phyloP scores from a whole-genome alignment of 2,113 vertebrate genomes.

The Cebus imitator region DNA sequence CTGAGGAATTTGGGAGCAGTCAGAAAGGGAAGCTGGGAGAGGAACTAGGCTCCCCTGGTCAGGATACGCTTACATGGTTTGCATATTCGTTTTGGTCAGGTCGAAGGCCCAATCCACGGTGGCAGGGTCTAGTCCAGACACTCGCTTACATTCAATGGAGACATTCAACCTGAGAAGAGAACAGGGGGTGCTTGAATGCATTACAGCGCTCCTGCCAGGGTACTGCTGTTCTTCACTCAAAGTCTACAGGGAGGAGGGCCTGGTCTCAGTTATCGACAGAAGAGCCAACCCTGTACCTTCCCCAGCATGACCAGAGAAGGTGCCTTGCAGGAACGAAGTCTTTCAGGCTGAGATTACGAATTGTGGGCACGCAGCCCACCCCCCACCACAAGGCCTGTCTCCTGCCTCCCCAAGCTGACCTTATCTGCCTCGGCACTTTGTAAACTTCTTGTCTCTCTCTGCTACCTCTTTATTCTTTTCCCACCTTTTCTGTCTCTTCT shows the following conservation, averaged over 20 bases:
- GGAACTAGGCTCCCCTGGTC: neutral
- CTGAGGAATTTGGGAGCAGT: slow-evolving; percentile 74
- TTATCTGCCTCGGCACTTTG: neutral
- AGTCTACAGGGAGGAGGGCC: accelerated
- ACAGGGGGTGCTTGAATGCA: neutral
- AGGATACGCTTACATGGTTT: slow-evolving; percentile 88
- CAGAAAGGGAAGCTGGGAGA: neutral
- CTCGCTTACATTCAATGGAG: slow-evolving; percentile 93
- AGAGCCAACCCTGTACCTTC: neutral
- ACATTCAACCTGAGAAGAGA: slow-evolving; percentile 87
- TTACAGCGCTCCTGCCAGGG: accelerated
- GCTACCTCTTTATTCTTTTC: neutral
- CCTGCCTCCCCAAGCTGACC: neutral
- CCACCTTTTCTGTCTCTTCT: neutral
- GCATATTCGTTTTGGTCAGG: slow-evolving; percentile 96
- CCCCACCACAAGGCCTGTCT: neutral
- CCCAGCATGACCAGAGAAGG: neutral
- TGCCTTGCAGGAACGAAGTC: neutral
- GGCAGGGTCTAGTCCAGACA: slow-evolving; percentile 88
- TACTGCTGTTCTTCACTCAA: neutral
- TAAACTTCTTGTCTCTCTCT: neutral
- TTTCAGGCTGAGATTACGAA: neutral
- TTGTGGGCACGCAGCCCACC: neutral
- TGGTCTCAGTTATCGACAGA: neutral
- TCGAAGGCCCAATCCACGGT: slow-evolving; percentile 96